These are phyloP conservation scores for human (Homo sapiens) DNA, from an alignment of 2,113 vertebrate genomes.

Conservation along the genomic window DNA sequence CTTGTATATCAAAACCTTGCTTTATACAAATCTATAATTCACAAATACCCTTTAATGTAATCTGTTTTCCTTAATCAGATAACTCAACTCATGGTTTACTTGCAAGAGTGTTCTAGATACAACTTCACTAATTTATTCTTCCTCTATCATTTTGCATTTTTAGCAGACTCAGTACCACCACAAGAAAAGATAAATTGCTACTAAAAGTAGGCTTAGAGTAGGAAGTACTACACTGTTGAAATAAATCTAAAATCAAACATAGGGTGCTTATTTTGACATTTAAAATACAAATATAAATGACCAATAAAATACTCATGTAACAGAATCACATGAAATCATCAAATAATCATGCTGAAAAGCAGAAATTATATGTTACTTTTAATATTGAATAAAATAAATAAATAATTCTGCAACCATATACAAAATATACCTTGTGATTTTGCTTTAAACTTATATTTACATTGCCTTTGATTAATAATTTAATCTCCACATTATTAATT, in stretches of 20 bases:
- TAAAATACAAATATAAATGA: constrained; percentile 15
- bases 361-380: background rate
- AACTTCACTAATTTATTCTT: background rate
- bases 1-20: background rate
- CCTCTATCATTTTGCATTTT: background rate
- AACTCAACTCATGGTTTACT: background rate
- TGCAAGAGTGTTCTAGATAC: background rate
- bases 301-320: background rate
- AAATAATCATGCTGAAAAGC: background rate
- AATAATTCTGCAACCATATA: background rate
- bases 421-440: background rate
- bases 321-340: background rate
- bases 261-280: background rate
- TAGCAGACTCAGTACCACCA: background rate
- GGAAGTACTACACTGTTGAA: background rate
- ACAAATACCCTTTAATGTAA: background rate
- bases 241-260: background rate
- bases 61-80: background rate
- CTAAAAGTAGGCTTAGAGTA: background rate
- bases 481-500: background rate
- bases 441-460: background rate
- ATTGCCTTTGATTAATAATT: constrained; percentile 47
- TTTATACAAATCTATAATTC: background rate
- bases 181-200: background rate
- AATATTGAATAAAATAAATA: background rate